These are phyloP conservation scores for Sorex fumeus DNA, from an alignment of 2,113 vertebrate species.

Conservation along the genomic window DNA sequence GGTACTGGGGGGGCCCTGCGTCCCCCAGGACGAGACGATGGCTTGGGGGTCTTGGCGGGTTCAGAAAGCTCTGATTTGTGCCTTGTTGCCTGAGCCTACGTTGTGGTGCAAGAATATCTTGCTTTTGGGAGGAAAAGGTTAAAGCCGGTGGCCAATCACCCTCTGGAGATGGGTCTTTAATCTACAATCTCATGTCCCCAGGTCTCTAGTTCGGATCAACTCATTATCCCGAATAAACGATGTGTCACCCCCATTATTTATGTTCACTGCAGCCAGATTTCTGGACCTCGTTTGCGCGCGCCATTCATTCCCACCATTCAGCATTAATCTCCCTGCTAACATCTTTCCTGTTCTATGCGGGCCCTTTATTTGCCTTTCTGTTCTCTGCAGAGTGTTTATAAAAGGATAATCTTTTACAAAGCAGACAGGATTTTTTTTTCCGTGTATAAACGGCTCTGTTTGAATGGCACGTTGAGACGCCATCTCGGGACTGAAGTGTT, in stretches of 20 bases:
- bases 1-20: too few species aligned
- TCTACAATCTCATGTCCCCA: slow-evolving; percentile 94
- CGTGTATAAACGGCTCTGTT: slow-evolving; percentile 91
- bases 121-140: slow-evolving; percentile 94
- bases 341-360: slow-evolving; percentile 93
- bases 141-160: slow-evolving; percentile 94
- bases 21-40: neutral
- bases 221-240: slow-evolving; percentile 95
- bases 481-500: slow-evolving; percentile 93
- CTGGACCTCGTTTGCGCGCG: slow-evolving; percentile 92
- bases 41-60: slow-evolving; percentile 59
- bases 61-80: slow-evolving; percentile 75
- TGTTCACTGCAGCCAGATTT: slow-evolving; percentile 93
- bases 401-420: slow-evolving; percentile 95
- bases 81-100: neutral
- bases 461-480: slow-evolving; percentile 92
- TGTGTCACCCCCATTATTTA: slow-evolving; percentile 95
- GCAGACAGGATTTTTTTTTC: slow-evolving; percentile 91
- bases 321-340: slow-evolving; percentile 94
- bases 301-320: slow-evolving; percentile 93
- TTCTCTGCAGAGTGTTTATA: slow-evolving; percentile 93
- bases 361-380: slow-evolving; percentile 92
- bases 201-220: slow-evolving; percentile 93
- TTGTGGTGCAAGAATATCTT: neutral
- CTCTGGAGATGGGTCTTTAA: slow-evolving; percentile 95